Base-by-base conservation (phyloP, 2,797 vertebrate genomes). In the Poecilia wingei region DNA sequence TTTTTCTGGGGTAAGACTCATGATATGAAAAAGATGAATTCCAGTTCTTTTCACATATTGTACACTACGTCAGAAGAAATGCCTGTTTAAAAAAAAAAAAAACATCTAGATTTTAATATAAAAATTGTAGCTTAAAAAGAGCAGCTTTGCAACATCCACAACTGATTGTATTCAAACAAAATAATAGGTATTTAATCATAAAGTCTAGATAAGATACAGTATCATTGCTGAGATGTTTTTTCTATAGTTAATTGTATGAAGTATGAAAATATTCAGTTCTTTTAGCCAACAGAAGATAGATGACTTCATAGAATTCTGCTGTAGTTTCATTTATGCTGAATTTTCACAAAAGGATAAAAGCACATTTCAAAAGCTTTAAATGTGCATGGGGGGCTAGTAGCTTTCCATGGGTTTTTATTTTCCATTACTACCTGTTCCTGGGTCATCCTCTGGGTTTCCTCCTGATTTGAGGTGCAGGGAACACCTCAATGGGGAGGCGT, bases 1-100 rank as follows among this genome's bases (percentile, higher is more conserved):
- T 86, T 88, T 55, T 84, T 78, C 76, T 59, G 80, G 25, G 25
- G 41, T 3, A 2, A 72, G 70, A 69, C 76, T 83, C 59, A 68
- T 76, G 79, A 84, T 73, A 77, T 45, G 74, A 84, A 39, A 36
- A 70, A 80, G 79, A 83, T 83, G 45, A 86, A 64, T 79, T 80
- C 74, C 3, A 36, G 51, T 74, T 71, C 55, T 47, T 51, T 74
- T 83, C 66, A 82, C 18, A 73, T 14, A 31, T 47, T 69, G 39
- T 39, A 51, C 81, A 75, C 49, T 78, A 45, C 33, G 75, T 73
- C 49, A 47, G 46, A 6, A 72, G 55, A 39, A 61, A 61, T 12
- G 20, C 49, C 18, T 72, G 28, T 46, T 75, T 12, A 39, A 39
- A 39, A 18, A 61, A 61, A 61, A 61, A 46, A n/a, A 70, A 22